These are phyloP conservation scores for Endomychus coccineus DNA, from an alignment of 2,888 invertebrate genomes.

Conservation along the genomic window DNA sequence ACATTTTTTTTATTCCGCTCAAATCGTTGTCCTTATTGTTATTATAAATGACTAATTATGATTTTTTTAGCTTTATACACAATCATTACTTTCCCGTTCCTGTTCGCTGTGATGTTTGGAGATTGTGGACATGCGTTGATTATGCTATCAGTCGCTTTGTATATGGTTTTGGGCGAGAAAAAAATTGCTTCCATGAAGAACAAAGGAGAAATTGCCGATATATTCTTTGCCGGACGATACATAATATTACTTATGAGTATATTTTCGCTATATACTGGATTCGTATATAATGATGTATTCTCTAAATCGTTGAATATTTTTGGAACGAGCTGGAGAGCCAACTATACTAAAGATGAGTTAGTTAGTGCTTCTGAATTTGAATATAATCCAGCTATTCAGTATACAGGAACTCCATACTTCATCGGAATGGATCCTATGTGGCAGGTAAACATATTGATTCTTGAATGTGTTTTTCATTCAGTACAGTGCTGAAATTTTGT, in stretches of 20 bases:
- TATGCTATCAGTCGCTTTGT: slow-evolving; percentile 70
- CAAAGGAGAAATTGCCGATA: slow-evolving; percentile 66
- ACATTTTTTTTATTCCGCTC: no score
- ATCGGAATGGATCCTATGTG: slow-evolving; percentile 70
- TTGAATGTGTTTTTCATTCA: no score
- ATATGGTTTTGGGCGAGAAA: slow-evolving; percentile 76
- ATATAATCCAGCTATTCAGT: slow-evolving; percentile 43
- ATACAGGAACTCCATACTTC: slow-evolving; percentile 52
- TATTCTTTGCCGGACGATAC: slow-evolving; percentile 71
- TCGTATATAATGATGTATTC: slow-evolving; percentile 75
- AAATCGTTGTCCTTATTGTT: no score
- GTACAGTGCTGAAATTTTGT: no score
- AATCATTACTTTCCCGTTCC: slow-evolving; percentile 88
- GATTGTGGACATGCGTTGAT: slow-evolving; percentile 87
- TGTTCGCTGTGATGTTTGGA: slow-evolving; percentile 96
- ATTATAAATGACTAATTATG: no score
- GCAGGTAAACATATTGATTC: slow-evolving; percentile 45
- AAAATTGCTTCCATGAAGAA: slow-evolving; percentile 62
- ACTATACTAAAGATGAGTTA: slow-evolving; percentile 23
- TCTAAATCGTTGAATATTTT: slow-evolving; percentile 69
- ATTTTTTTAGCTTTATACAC: slow-evolving; percentile 39
- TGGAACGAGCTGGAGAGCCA: slow-evolving; percentile 54
- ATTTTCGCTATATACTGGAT: slow-evolving; percentile 71
- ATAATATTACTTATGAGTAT: slow-evolving; percentile 71
- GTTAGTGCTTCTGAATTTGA: slow-evolving; percentile 29